These are phyloP conservation scores for Pseudobourletiella spinata DNA, from an alignment of 1,140 invertebrate genomes.

Conservation along the genomic window DNA sequence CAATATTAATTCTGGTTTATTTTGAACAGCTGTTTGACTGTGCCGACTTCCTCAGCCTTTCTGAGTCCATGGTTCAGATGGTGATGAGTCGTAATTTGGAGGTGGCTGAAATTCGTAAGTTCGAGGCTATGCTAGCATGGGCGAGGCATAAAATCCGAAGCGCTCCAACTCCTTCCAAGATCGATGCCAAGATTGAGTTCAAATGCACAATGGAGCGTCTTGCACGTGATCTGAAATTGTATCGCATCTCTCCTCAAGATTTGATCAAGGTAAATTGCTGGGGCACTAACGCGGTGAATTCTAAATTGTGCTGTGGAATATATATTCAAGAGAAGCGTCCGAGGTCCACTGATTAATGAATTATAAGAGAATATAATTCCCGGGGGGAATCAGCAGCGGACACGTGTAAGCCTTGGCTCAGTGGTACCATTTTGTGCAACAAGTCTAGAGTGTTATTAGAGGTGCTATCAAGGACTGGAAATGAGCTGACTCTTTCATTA, in stretches of 20 bases:
- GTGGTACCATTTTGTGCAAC: too few relatives aligned
- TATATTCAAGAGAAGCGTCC: too few relatives aligned
- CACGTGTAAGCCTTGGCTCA: too few relatives aligned
- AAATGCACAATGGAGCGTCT: constrained; percentile 85
- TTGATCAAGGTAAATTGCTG: constrained; percentile 75
- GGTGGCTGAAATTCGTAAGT: constrained; percentile 81
- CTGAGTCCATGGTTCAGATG: constrained; percentile 90
- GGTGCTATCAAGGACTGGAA: too few relatives aligned
- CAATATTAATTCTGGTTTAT: constrained; percentile 46
- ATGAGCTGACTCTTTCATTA: too few relatives aligned
- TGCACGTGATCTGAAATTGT: constrained; percentile 76
- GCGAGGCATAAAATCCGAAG: constrained; percentile 67
- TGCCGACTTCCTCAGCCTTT: constrained; percentile 72
- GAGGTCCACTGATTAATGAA: too few relatives aligned
- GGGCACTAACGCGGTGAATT: too few relatives aligned
- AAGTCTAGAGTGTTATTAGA: too few relatives aligned
- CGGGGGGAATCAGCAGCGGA: too few relatives aligned
- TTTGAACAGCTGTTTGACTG: constrained; percentile 65
- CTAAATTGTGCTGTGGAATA: too few relatives aligned
- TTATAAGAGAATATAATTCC: too few relatives aligned
- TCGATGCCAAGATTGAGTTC: constrained; percentile 75
- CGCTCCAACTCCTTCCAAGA: constrained; percentile 54
- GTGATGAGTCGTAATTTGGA: constrained; percentile 80
- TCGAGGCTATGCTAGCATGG: constrained; percentile 67
- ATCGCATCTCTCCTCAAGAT: constrained; percentile 84